Base-by-base conservation (phyloP, 1,140 invertebrate genomes). In the Tribolium madens region DNA sequence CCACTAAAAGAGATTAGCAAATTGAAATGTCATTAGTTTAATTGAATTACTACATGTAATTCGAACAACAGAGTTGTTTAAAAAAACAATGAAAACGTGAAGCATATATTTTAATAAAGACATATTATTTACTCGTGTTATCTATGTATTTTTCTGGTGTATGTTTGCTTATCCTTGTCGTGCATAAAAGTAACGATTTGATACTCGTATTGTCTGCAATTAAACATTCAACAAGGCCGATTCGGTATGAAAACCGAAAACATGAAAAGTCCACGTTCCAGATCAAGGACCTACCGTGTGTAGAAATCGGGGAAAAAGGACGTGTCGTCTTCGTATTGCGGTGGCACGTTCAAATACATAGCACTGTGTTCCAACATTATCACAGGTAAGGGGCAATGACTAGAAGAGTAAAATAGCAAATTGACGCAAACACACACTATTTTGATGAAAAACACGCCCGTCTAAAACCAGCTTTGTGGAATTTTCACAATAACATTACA, bases 281-380 rank as follows among this genome's bases (percentile, higher is more conserved):
- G 18, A 2, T 17, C 52, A 57, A 70, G 46, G 10, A 83, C 82
- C 71, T 77, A 84, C 83, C 83, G 80, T 79, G 83, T 81, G 48
- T 84, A 84, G 52, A 84, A 84, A 76, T 84, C 83, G 42, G 83
- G 83, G 79, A 84, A 84, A 71, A 83, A 80, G 21, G 83, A 82
- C 36, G 81, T 76, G 69, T 84, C 83, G 33, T 84, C 83, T 72
- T 84, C 83, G 73, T 80, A 82, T 3, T 80, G 78, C 42, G 82
- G 83, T 42, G 83, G 76, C 53, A 83, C 82, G 82, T 83, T 84
- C 46, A 84, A 79, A 80, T 84, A 84, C 83, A 84, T 83, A 71
- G 83, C 81, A 80, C 80, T 84, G 77, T 84, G 83, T 81, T 84
- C 83, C 77, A 84, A 79, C 83, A 84, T 84, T 76, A 78, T 82